Conservation (phyloP, 2,888 invertebrate genomes). For the Apotomis betuletana region DNA sequence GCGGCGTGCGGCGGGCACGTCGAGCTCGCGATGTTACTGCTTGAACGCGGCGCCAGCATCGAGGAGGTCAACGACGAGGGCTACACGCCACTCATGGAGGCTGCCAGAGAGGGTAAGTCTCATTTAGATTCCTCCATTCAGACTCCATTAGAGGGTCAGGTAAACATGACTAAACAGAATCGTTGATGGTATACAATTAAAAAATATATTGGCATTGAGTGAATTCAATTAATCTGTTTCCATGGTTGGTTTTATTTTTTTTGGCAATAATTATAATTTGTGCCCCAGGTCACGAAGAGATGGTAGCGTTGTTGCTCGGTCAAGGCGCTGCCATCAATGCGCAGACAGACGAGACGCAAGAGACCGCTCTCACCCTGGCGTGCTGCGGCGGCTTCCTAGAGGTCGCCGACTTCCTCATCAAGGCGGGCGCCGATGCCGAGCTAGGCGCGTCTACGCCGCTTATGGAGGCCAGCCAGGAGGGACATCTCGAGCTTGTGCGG, state of each 20-base stretch:
- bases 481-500: conserved; percentile 96
- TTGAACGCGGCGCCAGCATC: conserved; percentile 98
- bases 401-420: conserved; percentile 95
- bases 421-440: conserved; percentile 97
- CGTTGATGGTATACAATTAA: too few species aligned
- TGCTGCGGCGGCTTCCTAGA: conserved; percentile 98
- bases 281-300: conserved; percentile 94
- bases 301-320: conserved; percentile 96
- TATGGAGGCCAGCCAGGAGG: conserved; percentile 99
- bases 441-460: conserved; percentile 98
- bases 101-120: conserved; percentile 90
- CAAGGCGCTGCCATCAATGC: conserved; percentile 99
- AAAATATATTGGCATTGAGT: too few species aligned
- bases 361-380: conserved; percentile 96
- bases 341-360: conserved; percentile 99
- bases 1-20: conserved; percentile 99
- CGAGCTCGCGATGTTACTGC: conserved; percentile 96
- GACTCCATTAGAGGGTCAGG: background rate
- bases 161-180: too few species aligned
- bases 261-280: too few species aligned
- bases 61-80: conserved; percentile 99
- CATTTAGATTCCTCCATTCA: background rate
- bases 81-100: conserved; percentile 99
- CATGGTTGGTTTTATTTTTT: background rate
- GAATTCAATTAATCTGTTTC: too few species aligned